Percentiles rank a stretch among this genome's conserved stretches.
phyloP scores from a whole-genome alignment of 2,797 vertebrate species.

The Acropternis orthonyx region DNA sequence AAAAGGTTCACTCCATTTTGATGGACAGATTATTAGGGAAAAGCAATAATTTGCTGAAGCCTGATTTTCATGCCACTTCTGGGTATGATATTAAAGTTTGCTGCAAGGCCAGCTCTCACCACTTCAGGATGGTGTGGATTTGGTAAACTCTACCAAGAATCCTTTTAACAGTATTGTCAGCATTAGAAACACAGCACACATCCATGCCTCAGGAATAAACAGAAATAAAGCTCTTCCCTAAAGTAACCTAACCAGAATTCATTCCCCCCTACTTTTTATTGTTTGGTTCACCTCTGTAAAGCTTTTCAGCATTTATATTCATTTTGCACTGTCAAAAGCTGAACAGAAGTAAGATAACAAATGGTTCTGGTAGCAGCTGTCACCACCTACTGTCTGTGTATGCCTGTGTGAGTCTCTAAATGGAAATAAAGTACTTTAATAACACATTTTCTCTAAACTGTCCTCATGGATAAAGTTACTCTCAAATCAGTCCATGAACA shows the following conservation, averaged over 20 bases:
- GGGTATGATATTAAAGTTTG: background rate
- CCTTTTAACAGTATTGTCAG: background rate
- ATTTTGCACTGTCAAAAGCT: constrained; percentile 54
- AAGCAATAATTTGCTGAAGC: constrained; percentile 34
- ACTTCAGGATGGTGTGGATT: background rate
- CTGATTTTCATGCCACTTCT: constrained; percentile 36
- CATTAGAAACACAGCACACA: background rate
- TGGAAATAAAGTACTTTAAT: constrained; percentile 73
- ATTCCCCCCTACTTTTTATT: constrained; percentile 18
- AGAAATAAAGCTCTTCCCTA: constrained; percentile 60
- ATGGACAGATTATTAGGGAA: constrained; percentile 49
- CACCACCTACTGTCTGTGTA: constrained; percentile 66
- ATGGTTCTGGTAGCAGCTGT: constrained; percentile 62
- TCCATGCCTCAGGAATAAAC: constrained; percentile 47
- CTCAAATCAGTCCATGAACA: constrained; percentile 57
- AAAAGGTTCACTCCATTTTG: constrained; percentile 30
- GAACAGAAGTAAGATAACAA: constrained; percentile 72
- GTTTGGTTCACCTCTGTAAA: constrained; percentile 64
- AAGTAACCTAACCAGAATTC: constrained; percentile 47
- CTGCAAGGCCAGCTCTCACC: background rate
- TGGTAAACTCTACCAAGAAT: background rate
- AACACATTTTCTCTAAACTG: constrained; percentile 63
- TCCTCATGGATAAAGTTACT: constrained; percentile 53
- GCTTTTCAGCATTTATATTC: constrained; percentile 55
- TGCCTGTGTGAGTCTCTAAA: constrained; percentile 67